Conservation (phyloP, 2,888 invertebrate genomes). For the Eueremaeus valkanovi region DNA sequence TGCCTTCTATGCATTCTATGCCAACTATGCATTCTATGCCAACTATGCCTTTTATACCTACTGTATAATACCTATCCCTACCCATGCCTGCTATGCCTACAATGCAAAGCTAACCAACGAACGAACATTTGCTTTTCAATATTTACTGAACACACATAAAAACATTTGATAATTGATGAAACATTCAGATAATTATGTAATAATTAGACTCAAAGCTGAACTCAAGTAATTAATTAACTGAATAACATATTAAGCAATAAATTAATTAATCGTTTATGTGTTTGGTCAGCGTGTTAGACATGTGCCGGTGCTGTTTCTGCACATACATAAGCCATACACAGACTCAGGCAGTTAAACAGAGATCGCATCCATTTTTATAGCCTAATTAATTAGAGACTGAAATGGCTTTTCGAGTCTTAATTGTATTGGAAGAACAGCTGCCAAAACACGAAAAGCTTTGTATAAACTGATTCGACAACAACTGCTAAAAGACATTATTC, state of each 20-base stretch:
- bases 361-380: neutral
- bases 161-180: neutral
- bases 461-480: slow-evolving; percentile 30
- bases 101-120: neutral
- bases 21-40: neutral
- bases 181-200: neutral
- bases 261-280: slow-evolving; percentile 1
- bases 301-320: neutral
- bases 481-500: slow-evolving; percentile 25
- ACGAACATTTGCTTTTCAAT: neutral
- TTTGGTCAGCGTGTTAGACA: neutral
- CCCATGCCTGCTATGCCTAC: neutral
- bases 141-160: slow-evolving; percentile 12
- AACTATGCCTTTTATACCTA: neutral
- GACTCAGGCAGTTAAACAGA: neutral
- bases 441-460: slow-evolving; percentile 8
- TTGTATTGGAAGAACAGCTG: slow-evolving; percentile 12
- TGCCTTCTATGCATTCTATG: neutral
- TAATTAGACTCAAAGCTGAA: neutral
- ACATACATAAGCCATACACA: neutral
- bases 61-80: no score
- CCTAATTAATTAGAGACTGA: slow-evolving; percentile 24
- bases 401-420: slow-evolving; percentile 14
- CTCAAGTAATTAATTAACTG: neutral
- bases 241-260: neutral